Evolutionary conservation across 2,113 vertebrate genomes (phyloP), one percentile per base, ranked within the genome.

Genomic region (Agapornis roseicollis): DNA sequence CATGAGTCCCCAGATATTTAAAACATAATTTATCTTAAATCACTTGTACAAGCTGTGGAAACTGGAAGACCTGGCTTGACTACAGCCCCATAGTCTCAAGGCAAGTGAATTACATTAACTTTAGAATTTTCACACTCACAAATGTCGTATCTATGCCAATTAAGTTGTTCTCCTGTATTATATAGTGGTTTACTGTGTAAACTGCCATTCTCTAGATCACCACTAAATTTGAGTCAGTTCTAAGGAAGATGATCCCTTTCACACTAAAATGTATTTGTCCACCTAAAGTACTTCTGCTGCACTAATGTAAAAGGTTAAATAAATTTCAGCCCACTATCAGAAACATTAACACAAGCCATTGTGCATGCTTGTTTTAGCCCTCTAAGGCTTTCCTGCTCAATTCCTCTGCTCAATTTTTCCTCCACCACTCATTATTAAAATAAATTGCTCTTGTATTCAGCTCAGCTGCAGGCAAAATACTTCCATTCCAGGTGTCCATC

Each of bases 391-490:
- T 89, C 5, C 25, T 42, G 24, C 39, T 37, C 11, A 65, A 65
- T 92, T 94, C 44, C 44, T 87, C 50, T 93, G 10, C 27, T 90
- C 33, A 82, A 7, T 73, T 86, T 86, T 92, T 94, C 44, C 52
- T 76, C 60, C 17, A 63, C 52, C 23, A 88, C 85, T 90, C 74
- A 89, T 96, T 96, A 93, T 89, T 91, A 96, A 94, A 97, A 91
- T 94, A 94, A 95, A 97, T 91, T 85, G 46, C 56, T 88, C 61
- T 72, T 80, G 56, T 65, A 89, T 84, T 93, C 41, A 74, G 70
- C 60, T 93, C 93, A 96, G 74, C 94, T 97, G 68, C 74, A 79
- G 93, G 93, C 88, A 89, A 95, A 96, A 90, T 76, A 52, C 60
- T 95, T 94, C 39, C 25, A 89, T 96, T 96, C 37, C 50, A 96